phyloP scores from a whole-genome alignment of 2,888 invertebrate genomes.

The Melanotus villosus region DNA sequence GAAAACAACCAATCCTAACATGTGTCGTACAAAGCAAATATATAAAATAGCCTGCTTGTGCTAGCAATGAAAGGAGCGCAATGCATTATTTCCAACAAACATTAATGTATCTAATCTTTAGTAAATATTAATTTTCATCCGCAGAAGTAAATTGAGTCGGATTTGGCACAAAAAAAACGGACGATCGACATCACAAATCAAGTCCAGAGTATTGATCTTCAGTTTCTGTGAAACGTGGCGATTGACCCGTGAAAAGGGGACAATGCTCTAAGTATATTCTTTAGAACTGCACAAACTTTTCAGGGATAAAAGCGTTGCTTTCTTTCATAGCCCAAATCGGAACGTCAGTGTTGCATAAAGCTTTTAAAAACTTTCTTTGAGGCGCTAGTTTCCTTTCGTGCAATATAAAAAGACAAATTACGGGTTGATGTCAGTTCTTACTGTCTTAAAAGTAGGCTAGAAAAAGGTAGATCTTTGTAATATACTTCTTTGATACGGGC shows the following conservation, averaged over 20 bases:
- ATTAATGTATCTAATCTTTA: too few relatives aligned
- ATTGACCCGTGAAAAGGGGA: conserved; percentile 36
- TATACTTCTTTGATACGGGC: too few relatives aligned
- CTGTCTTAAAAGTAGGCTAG: background rate
- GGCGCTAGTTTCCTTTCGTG: conserved; percentile 13
- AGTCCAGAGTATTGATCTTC: conserved; percentile 26
- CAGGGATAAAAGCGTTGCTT: conserved; percentile 29
- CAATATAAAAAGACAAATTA: conserved; percentile 22
- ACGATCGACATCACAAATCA: conserved; percentile 13
- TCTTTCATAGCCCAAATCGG: conserved; percentile 30
- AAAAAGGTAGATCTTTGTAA: background rate
- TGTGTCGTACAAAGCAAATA: too few relatives aligned
- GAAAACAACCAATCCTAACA: too few relatives aligned
- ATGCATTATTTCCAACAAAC: too few relatives aligned
- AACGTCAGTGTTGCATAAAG: conserved; percentile 32
- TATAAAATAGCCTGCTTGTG: too few relatives aligned
- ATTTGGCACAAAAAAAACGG: background rate
- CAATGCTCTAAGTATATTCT: conserved; percentile 38
- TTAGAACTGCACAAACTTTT: conserved; percentile 41
- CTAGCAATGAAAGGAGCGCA: too few relatives aligned
- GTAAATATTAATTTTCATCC: too few relatives aligned
- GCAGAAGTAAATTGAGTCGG: too few relatives aligned
- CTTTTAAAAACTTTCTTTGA: conserved; percentile 39
- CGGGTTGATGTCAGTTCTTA: conserved; percentile 15
- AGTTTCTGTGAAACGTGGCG: conserved; percentile 25